Conservation (phyloP, 2,797 vertebrate genomes). For the Salmo trutta region DNA sequence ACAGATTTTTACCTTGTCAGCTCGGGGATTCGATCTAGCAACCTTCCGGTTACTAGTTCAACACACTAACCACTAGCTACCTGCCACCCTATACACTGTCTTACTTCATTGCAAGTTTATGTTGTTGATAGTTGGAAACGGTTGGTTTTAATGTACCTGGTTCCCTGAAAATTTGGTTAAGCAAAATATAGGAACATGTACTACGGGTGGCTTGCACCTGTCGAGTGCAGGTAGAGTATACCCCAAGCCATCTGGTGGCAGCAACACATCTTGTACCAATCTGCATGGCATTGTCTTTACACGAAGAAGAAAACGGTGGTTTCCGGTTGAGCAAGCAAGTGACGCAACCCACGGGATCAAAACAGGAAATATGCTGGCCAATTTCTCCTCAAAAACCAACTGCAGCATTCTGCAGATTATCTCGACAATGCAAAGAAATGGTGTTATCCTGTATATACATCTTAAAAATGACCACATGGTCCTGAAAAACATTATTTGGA, state of each 20-base stretch:
- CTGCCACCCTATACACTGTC: not conserved
- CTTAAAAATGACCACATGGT: not conserved
- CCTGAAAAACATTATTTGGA: not conserved
- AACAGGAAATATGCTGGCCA: conserved; percentile 44
- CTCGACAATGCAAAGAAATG: not conserved
- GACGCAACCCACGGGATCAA: conserved; percentile 37
- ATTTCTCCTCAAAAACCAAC: not conserved
- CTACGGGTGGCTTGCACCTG: not conserved
- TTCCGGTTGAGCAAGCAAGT: conserved; percentile 23
- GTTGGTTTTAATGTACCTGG: not conserved
- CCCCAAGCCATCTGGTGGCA: conserved; percentile 33
- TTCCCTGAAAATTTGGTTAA: not conserved
- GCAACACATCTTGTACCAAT: conserved; percentile 1
- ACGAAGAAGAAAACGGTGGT: not conserved
- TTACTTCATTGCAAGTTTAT: not conserved
- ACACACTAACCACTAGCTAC: too few species aligned
- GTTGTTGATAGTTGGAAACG: not conserved
- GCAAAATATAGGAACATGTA: not conserved
- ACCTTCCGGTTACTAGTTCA: too few species aligned
- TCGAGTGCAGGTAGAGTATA: not conserved
- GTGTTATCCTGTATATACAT: not conserved
- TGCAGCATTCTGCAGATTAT: not conserved
- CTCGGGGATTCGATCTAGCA: too few species aligned
- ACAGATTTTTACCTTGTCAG: too few species aligned
- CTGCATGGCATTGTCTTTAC: not conserved